Percentiles rank a stretch among this genome's conserved stretches.
These are phyloP conservation scores for Rhinogobio ventralis DNA, from an alignment of 2,797 vertebrate genomes.

Conservation along the genomic window DNA sequence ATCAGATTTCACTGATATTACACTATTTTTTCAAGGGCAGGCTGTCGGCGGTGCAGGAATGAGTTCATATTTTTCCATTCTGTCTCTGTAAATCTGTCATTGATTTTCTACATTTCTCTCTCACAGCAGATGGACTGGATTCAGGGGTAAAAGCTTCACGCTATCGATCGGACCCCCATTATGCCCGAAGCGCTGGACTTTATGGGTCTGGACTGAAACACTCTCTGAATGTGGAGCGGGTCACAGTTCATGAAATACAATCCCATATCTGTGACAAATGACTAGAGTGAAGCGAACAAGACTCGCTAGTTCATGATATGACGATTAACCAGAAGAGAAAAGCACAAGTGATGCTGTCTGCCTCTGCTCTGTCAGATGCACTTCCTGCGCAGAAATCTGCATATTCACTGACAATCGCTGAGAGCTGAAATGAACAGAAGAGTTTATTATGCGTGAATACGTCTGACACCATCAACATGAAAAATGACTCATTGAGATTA, in stretches of 20 bases:
- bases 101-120: conserved; percentile 5
- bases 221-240: conserved; percentile 69
- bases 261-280: background rate
- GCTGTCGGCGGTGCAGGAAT: background rate
- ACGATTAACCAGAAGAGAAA: background rate
- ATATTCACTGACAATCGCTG: conserved; percentile 78
- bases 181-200: conserved; percentile 66
- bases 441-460: conserved; percentile 75
- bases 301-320: background rate
- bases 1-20: background rate
- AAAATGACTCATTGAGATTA: conserved; percentile 64
- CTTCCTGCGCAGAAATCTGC: conserved; percentile 63
- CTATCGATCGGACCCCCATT: conserved; percentile 78
- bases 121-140: background rate
- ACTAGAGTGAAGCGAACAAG: background rate
- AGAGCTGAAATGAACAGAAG: conserved; percentile 61
- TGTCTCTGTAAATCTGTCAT: background rate
- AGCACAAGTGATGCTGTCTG: background rate
- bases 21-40: background rate
- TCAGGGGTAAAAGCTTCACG: conserved; percentile 20
- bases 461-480: conserved; percentile 71
- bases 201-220: conserved; percentile 67
- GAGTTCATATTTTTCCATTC: background rate
- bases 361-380: conserved; percentile 70
- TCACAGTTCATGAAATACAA: conserved; percentile 6